phyloP scores from a whole-genome alignment of 2,888 invertebrate species.

The Cerceris ruficornis region DNA sequence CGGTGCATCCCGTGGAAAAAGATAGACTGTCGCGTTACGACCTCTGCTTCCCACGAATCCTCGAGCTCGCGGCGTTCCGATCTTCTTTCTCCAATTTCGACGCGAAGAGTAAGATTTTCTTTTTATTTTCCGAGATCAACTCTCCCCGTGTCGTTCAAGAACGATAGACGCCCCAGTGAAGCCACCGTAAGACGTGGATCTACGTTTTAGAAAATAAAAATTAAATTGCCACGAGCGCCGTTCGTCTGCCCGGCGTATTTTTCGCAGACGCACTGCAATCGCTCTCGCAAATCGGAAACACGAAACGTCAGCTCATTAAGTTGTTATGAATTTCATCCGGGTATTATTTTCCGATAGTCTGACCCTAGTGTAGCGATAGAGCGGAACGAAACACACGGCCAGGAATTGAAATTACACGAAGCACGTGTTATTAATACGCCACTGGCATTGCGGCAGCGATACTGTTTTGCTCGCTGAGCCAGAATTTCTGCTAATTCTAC shows the following conservation, averaged over 20 bases:
- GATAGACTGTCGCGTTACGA: no score
- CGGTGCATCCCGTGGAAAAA: no score
- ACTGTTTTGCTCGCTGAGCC: conserved; percentile 67
- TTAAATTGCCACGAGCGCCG: conserved; percentile 55
- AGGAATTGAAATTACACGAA: conserved; percentile 67
- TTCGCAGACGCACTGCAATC: background rate
- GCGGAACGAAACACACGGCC: conserved; percentile 17
- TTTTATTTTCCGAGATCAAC: no score
- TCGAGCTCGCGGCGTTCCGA: no score
- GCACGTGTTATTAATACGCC: conserved; percentile 68
- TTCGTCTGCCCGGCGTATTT: conserved; percentile 2
- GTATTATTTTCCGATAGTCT: conserved; percentile 52
- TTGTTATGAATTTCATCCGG: conserved; percentile 50
- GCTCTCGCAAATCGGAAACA: conserved; percentile 1
- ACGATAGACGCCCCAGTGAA: no score
- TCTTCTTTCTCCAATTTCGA: no score
- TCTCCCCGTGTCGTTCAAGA: no score
- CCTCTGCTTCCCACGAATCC: no score
- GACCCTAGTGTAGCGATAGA: conserved; percentile 10
- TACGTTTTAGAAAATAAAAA: conserved; percentile 29
- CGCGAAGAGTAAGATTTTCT: no score
- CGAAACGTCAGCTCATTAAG: conserved; percentile 51
- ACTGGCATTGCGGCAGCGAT: conserved; percentile 53
- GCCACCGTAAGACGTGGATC: background rate
- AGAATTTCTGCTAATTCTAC: conserved; percentile 71